A percentile compares a stretch with the other conserved stretches of the same genome.
Evolutionary conservation across 1,140 invertebrate species (phyloP).

Genomic region (Leptinotarsa texana): DNA sequence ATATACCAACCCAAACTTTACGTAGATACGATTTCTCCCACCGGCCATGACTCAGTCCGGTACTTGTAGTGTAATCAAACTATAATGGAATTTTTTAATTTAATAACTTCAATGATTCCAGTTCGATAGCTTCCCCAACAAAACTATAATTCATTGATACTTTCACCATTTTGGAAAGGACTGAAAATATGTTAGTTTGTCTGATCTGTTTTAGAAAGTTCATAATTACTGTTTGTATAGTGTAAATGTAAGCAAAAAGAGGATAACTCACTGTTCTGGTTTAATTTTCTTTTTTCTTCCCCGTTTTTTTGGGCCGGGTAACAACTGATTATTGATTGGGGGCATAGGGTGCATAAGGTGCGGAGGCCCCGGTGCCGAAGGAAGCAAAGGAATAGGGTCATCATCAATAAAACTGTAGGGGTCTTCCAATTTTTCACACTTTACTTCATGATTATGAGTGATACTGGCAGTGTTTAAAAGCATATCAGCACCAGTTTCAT

Average conservation of each 20-base stretch:
- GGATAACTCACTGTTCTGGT: constrained; percentile 61
- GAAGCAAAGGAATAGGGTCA: constrained; percentile 63
- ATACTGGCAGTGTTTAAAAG: constrained; percentile 59
- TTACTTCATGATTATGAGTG: constrained; percentile 57
- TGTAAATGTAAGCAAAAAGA: constrained; percentile 4
- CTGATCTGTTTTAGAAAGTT: no score
- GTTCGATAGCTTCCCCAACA: no score
- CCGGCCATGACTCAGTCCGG: no score
- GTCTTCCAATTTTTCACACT: constrained; percentile 70
- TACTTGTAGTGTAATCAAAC: no score
- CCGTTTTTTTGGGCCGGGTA: constrained; percentile 76
- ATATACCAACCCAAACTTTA: no score
- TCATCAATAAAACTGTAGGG: constrained; percentile 84
- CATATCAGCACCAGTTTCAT: constrained; percentile 82
- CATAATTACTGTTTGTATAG: neutral
- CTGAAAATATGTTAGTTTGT: no score
- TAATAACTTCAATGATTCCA: no score
- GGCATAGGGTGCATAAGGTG: constrained; percentile 46
- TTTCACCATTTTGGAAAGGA: no score
- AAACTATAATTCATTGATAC: no score
- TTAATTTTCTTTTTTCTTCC: constrained; percentile 80
- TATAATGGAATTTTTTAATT: no score
- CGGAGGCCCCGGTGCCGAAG: constrained; percentile 45
- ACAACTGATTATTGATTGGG: constrained; percentile 59
- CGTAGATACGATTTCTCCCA: no score